Conservation (phyloP, 2,888 invertebrate species). For the Lasioglossum zephyrum region DNA sequence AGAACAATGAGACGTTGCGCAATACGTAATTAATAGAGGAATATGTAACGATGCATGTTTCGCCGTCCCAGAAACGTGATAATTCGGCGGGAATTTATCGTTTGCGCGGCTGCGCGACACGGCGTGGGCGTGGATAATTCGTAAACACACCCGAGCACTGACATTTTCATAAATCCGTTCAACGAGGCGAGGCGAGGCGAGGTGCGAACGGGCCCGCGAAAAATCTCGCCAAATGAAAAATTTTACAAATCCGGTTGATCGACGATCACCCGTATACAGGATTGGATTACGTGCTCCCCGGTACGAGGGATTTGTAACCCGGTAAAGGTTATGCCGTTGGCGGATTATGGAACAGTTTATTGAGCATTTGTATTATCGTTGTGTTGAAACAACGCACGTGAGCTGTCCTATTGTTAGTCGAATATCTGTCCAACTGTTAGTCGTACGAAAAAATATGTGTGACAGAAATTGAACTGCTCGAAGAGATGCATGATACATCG, state of each 20-base stretch:
- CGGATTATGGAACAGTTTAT: slow-evolving; percentile 15
- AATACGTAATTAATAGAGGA: slow-evolving; percentile 31
- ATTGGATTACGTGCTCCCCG: neutral
- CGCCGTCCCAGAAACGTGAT: slow-evolving; percentile 25
- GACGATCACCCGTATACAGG: slow-evolving; percentile 8
- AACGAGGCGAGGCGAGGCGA: neutral
- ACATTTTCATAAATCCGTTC: slow-evolving; percentile 55
- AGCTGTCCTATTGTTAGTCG: neutral
- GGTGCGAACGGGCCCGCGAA: neutral
- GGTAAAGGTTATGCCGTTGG: neutral
- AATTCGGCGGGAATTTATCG: slow-evolving; percentile 42
- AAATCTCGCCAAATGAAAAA: slow-evolving; percentile 28
- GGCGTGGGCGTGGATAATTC: slow-evolving; percentile 40
- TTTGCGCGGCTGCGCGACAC: neutral
- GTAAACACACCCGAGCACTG: slow-evolving; percentile 30
- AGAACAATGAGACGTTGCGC: neutral
- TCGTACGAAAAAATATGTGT: neutral
- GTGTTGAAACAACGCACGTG: neutral
- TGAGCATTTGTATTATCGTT: neutral
- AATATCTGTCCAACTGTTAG: neutral
- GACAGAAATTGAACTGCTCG: neutral
- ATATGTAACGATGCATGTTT: slow-evolving; percentile 18
- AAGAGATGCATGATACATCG: neutral
- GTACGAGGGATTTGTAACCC: too few species aligned
- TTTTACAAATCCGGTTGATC: slow-evolving; percentile 34